Base-by-base conservation (phyloP, 2,888 invertebrate genomes). In the Leptinotarsa haldemani region DNA sequence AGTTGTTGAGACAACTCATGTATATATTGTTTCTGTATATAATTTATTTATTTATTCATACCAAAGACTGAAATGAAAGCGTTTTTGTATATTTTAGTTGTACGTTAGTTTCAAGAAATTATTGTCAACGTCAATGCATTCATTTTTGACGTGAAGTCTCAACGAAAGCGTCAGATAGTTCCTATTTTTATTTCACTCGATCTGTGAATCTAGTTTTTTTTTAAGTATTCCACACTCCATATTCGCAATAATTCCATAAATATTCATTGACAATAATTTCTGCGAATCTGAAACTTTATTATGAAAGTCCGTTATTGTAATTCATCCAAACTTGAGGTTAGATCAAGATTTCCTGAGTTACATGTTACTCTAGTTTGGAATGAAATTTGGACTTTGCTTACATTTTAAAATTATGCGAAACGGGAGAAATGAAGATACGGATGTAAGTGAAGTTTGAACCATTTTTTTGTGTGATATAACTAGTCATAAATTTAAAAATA, bases 401-500 rank as follows among this genome's bases (percentile, higher is more conserved):
- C 61, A 61, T 61, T 61, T 61, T 61, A 61, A 61, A 30, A 18
- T 61, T 61, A 40, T 61, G 61, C 3, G 61, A 61, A 30, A 30
- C n/a, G 61, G 15, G 22, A 56, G 46, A 53, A 66, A 61, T 30
- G 30, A 47, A 50, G 50, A 56, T 13, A 56, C 2, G 9, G 53
- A 61, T 75, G 78, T 78, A 74, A 75, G 73, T 76, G 65, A 75
- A 77, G 71, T 69, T 72, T 70, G 65, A 65, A 74, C 71, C 53
- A 78, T 74, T 73, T 82, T 81, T 82, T 82, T 80, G 84, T 84
- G 85, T 85, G 85, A 86, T 86, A 86, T 84, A 83, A 84, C 85
- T 86, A 86, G 85, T 86, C 85, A 86, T 83, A 81, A 82, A 80
- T 74, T 76, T 72, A 78, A 77, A 79, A 81, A 71, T 80, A 81